Conservation (phyloP, 2,888 invertebrate species). For the Cylindroiulus punctatus region DNA sequence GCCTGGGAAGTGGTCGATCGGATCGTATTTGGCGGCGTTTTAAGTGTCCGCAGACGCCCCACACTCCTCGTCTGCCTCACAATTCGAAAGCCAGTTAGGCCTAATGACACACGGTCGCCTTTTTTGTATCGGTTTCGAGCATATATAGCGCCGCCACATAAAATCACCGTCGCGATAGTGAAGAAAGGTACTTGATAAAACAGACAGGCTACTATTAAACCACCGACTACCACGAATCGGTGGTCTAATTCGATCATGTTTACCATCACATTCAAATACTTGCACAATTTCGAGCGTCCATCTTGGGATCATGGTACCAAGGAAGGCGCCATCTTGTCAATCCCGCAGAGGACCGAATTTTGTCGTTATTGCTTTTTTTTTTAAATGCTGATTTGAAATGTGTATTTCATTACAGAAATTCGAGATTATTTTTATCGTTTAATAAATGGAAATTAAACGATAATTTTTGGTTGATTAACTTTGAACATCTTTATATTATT, state of each 20-base stretch:
- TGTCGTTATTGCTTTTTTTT: background rate
- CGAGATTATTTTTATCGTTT: background rate
- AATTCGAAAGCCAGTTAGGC: constrained; percentile 9
- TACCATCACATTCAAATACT: constrained; percentile 32
- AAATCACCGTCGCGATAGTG: background rate
- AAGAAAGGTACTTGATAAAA: constrained; percentile 49
- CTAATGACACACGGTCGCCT: constrained; percentile 44
- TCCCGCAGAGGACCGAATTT: background rate
- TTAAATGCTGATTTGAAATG: background rate
- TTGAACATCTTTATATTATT: no score
- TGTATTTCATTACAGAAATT: background rate
- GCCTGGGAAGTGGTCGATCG: background rate
- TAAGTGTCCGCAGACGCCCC: constrained; percentile 40
- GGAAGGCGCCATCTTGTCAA: constrained; percentile 23
- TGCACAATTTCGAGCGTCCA: constrained; percentile 28
- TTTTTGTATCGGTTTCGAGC: constrained; percentile 29
- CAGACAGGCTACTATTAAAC: constrained; percentile 33
- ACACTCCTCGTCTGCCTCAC: constrained; percentile 51
- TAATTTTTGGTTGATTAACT: background rate
- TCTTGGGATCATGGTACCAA: background rate
- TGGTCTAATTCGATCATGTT: constrained; percentile 52
- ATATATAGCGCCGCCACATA: constrained; percentile 32
- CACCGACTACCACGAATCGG: constrained; percentile 53
- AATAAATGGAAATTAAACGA: background rate
- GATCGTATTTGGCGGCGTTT: constrained; percentile 3